Evolutionary conservation across 2,113 vertebrate genomes (phyloP).

Genomic region (Panurus biarmicus): DNA sequence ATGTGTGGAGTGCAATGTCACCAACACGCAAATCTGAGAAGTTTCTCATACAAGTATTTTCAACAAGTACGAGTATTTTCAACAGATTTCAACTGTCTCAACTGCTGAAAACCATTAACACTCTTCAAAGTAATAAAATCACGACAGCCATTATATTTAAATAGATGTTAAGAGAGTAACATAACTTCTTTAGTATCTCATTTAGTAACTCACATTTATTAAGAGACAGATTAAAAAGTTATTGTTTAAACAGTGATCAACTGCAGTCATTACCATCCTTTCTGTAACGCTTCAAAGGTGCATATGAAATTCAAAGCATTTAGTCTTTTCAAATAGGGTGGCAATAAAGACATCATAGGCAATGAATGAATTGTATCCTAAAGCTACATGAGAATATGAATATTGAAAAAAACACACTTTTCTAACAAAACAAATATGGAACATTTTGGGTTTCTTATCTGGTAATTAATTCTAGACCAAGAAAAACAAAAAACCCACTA

Average conservation of each 20-base stretch:
- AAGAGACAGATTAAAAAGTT: background rate
- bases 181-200: background rate
- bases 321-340: background rate
- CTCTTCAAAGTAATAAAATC: background rate
- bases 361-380: background rate
- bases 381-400: background rate
- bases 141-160: background rate
- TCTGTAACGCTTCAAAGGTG: background rate
- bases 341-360: background rate
- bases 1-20: rapidly evolving
- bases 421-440: background rate
- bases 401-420: background rate
- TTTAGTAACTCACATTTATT: background rate
- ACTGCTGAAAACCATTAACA: background rate
- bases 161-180: background rate
- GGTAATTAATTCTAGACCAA: background rate
- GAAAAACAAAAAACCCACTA: background rate
- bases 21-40: background rate
- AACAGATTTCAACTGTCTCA: background rate
- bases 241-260: background rate
- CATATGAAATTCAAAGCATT: background rate
- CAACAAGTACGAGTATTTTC: background rate
- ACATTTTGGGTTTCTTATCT: background rate
- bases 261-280: background rate
- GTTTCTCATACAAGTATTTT: background rate